These are phyloP conservation scores for Agrochola litura DNA, from an alignment of 2,888 invertebrate species.

Conservation along the genomic window DNA sequence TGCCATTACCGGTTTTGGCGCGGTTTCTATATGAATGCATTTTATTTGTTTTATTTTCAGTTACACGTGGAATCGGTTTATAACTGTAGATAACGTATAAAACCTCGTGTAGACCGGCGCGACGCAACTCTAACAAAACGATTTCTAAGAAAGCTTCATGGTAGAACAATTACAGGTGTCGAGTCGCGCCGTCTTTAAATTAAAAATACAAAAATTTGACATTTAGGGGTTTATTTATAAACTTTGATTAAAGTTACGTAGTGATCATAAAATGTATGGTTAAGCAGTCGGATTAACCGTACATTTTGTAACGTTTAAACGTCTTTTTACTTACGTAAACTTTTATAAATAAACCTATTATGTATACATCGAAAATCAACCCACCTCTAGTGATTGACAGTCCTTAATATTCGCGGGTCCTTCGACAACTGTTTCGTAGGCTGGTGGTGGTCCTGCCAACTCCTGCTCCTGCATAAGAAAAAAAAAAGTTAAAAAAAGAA, in stretches of 20 bases:
- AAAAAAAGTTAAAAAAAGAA: not conserved
- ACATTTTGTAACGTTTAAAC: not conserved
- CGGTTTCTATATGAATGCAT: slow-evolving; percentile 36
- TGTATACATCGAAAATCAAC: not conserved
- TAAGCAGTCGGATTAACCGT: not conserved
- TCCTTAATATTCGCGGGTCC: slow-evolving; percentile 75
- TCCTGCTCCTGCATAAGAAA: slow-evolving; percentile 76
- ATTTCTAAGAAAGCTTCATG: too few relatives aligned
- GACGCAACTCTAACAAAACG: too few relatives aligned
- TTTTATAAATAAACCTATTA: not conserved
- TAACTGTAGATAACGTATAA: not conserved
- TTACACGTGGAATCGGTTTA: slow-evolving; percentile 3
- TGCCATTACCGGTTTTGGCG: slow-evolving; percentile 21
- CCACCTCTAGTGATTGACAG: slow-evolving; percentile 76
- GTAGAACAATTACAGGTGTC: too few relatives aligned
- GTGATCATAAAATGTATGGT: not conserved
- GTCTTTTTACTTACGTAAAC: not conserved
- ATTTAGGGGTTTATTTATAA: not conserved
- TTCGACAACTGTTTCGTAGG: slow-evolving; percentile 90
- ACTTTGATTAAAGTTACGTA: not conserved
- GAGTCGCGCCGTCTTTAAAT: too few relatives aligned
- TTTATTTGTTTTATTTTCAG: slow-evolving; percentile 3
- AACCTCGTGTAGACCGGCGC: too few relatives aligned
- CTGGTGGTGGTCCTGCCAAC: slow-evolving; percentile 91
- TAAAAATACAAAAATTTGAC: not conserved